phyloP scores from a whole-genome alignment of 2,797 vertebrate genomes.

The Dryobates pubescens region DNA sequence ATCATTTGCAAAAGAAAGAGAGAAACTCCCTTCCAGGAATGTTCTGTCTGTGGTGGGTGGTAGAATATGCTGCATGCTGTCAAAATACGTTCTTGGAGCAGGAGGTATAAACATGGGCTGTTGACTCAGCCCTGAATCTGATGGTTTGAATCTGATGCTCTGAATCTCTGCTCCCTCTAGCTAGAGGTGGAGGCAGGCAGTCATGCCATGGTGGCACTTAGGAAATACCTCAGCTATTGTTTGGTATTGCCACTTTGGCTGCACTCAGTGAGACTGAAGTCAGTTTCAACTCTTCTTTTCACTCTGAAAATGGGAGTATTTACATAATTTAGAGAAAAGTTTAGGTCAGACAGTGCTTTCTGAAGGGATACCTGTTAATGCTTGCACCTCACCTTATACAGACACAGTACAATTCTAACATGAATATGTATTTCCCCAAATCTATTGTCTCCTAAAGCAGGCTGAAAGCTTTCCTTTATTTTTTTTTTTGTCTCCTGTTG shows the following conservation, averaged over 20 bases:
- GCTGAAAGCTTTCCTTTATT: not conserved
- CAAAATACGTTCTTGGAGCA: not conserved
- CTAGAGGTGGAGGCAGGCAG: not conserved
- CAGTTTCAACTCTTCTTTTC: not conserved
- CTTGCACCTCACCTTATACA: not conserved
- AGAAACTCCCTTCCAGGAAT: conserved; percentile 33
- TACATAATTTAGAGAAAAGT: not conserved
- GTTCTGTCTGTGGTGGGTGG: not conserved
- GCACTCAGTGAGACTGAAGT: rapidly evolving
- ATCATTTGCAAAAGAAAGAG: not conserved
- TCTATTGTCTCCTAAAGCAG: not conserved
- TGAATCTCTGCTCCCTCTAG: not conserved
- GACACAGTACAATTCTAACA: not conserved
- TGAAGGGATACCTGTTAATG: not conserved
- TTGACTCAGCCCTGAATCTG: not conserved
- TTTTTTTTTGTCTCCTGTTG: not conserved
- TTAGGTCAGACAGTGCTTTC: not conserved
- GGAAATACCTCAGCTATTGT: not conserved
- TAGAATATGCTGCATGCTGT: not conserved
- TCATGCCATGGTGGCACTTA: not conserved
- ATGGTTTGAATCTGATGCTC: not conserved
- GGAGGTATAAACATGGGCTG: not conserved
- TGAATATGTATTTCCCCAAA: not conserved
- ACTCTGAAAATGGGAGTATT: not conserved
- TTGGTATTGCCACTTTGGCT: not conserved